phyloP scores from a whole-genome alignment of 2,797 vertebrate species.

The Acipenser transmontanus region DNA sequence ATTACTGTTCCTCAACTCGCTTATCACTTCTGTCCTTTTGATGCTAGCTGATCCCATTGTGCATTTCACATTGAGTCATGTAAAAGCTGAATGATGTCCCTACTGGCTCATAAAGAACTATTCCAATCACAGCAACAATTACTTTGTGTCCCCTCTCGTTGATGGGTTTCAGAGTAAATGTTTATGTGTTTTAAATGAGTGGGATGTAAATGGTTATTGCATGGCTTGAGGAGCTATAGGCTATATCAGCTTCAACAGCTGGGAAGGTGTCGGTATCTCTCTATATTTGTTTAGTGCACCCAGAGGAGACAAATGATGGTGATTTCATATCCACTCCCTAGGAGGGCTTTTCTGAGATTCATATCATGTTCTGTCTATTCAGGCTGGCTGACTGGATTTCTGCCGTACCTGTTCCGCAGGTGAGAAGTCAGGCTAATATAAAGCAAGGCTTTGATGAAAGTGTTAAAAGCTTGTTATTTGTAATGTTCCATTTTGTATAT shows the following conservation, averaged over 20 bases:
- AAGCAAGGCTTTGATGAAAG: too few relatives aligned
- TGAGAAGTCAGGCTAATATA: too few relatives aligned
- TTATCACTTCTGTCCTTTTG: too few relatives aligned
- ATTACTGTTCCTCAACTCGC: too few relatives aligned
- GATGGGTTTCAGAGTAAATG: neutral
- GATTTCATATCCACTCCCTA: neutral
- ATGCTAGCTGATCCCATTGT: neutral
- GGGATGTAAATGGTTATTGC: neutral
- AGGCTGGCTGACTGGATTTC: too few relatives aligned
- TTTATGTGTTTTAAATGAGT: neutral
- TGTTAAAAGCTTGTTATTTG: too few relatives aligned
- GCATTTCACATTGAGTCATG: neutral
- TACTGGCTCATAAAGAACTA: neutral
- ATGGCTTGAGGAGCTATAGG: neutral
- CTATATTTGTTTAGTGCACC: neutral
- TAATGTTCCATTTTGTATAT: too few relatives aligned
- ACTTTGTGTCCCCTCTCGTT: neutral
- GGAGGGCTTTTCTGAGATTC: neutral
- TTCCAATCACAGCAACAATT: neutral
- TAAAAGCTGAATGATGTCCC: neutral
- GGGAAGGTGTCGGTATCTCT: neutral
- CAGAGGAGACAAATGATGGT: neutral
- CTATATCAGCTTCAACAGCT: neutral
- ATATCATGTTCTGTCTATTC: too few relatives aligned
- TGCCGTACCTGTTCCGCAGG: too few relatives aligned